A percentile compares a stretch with the other conserved stretches of the same genome.
Conservation (phyloP, 1,140 invertebrate species). For the Ylistrum balloti region DNA sequence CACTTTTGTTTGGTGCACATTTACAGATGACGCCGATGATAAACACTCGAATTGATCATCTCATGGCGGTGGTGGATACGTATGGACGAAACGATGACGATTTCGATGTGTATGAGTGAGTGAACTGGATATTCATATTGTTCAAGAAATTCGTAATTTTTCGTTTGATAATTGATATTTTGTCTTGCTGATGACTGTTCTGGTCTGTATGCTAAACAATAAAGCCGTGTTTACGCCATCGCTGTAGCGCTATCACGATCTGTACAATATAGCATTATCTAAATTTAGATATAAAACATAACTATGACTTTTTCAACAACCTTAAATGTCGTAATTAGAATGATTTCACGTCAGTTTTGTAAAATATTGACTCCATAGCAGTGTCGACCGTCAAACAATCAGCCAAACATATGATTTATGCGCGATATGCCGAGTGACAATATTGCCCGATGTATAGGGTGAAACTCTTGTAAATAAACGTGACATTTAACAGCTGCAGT, state of each 20-base stretch:
- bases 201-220: not conserved
- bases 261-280: constrained; percentile 22
- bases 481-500: too few relatives aligned
- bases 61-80: constrained; percentile 71
- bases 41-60: constrained; percentile 72
- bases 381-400: constrained; percentile 12
- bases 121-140: not conserved
- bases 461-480: too few relatives aligned
- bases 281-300: constrained; percentile 12
- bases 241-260: not conserved
- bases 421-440: not conserved
- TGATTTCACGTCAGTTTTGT: constrained; percentile 13
- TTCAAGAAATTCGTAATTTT: not conserved
- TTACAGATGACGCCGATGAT: constrained; percentile 76
- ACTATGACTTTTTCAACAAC: constrained; percentile 34
- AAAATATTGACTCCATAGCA: not conserved
- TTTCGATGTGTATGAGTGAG: constrained; percentile 77
- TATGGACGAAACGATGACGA: constrained; percentile 59
- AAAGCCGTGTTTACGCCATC: not conserved
- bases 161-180: too few relatives aligned
- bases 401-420: not conserved
- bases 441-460: not conserved
- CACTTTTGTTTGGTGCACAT: constrained; percentile 16
- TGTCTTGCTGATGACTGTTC: too few relatives aligned
- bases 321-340: constrained; percentile 16